Evolutionary conservation across 2,113 vertebrate genomes (phyloP), one percentile per base, ranked within the genome.

Genomic region (Pteronura brasiliensis): DNA sequence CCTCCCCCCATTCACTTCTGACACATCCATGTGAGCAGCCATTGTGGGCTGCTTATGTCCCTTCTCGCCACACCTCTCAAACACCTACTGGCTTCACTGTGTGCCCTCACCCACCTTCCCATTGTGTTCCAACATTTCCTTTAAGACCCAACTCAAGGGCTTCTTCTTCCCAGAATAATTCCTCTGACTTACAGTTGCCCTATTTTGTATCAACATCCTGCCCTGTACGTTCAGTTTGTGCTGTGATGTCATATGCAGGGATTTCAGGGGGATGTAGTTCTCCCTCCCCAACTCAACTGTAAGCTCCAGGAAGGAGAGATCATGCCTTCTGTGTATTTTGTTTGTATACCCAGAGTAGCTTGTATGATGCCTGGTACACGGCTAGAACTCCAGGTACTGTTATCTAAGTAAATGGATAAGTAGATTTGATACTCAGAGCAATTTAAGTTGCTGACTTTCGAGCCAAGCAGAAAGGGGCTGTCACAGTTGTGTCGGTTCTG

Each of bases 11-110:
- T 11, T 76, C 67, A 29, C 31, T 31, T 59, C 76, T 47, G 39
- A 61, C 20, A 11, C 4, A 2, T 11, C 14, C 15, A 1, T 25
- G 9, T 29, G 55, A 71, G 29, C 25, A 4, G 55, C 65, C 39
- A 13, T 15, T 0, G 0, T 5, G 42, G 29, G n/a, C 57, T 79
- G 63, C 59, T 27, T 0, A 0, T 3, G 13, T 59, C 80, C 81
- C 36, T 59, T n/a, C 57, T 76, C 1, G 0, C 9, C 57, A 14
- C 25, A 4, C 44, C 76, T 71, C 39, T 14, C 27, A 15, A 15
- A 17, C 39, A 18, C 63, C n/a, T 5, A 3, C 27, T 42, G 29
- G 52, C 20, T 89, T 81, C 65, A 17, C 34, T 57, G 27, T 44
- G n/a, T 57, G 36, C 27, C 3, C 0, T 83, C 47, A 11, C 18